Evolutionary conservation across 2,888 invertebrate genomes (phyloP), one percentile per base, ranked within the genome.

Genomic region (Pimpla rufipes): DNA sequence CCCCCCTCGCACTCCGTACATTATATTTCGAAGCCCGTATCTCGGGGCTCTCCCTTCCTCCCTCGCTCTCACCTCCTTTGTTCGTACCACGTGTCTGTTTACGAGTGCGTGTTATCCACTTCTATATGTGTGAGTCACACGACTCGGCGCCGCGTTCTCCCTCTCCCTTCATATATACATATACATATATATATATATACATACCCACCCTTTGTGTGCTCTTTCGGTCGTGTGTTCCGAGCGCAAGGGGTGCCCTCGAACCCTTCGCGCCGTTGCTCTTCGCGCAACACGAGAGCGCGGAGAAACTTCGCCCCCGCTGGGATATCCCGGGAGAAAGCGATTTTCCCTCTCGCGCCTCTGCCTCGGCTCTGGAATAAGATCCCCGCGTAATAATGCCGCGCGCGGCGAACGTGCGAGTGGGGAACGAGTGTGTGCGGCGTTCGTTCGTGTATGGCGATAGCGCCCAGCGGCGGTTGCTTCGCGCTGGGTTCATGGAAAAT

Each of bases 1-100:
- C 85, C 85, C 85, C 85, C 82, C 79, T 86, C 64, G 70, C 71
- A 45, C 81, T 71, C 66, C 77, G 75, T 80, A 70, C 77, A 77
- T 83, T 81, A 81, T 81, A 76, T 83, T 75, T 76, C 71, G 66
- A 67, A 71, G 64, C 62, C 64, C 50, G 35, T 45, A 57, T 16
- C 55, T 50, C 29, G 29, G 29, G 3, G 2, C 29, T 37, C 47
- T 13, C 57, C 35, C 66, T 68, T 8, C 13, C 42, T 52, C 66
- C 45, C 40, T 71, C 23, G 23, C 16, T 23, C 40, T 52, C 66
- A n/a, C 47, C 42, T 74, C 75, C 78, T 79, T 82, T 79, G 78
- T 82, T 75, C 76, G 67, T 29, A 78, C 79, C 79, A 79, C 83
- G 83, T 83, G 83, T 70, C 74, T 68, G 45, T 50, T 52, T 57